Percentiles rank a stretch among this genome's conserved stretches.
phyloP scores from a whole-genome alignment of 2,797 vertebrate species.

The Acanthurus leucopareius region DNA sequence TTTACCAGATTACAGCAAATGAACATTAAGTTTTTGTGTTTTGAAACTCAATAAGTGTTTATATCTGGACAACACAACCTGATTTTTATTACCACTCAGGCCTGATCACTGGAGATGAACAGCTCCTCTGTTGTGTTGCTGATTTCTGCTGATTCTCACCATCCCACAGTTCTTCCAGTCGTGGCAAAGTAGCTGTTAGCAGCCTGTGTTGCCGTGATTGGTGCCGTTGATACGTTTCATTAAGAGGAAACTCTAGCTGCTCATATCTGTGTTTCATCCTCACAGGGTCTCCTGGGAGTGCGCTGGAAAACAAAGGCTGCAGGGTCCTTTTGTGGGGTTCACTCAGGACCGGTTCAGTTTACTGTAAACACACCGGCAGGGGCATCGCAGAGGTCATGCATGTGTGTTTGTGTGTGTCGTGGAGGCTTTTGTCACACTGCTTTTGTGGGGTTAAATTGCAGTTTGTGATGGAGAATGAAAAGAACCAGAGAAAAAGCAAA shows the following conservation, averaged over 20 bases:
- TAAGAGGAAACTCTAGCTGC: conserved; percentile 80
- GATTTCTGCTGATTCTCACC: conserved; percentile 17
- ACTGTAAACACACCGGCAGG: conserved; percentile 79
- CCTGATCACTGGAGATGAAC: conserved; percentile 19
- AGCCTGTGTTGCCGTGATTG: conserved; percentile 72
- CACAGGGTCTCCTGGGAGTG: conserved; percentile 70
- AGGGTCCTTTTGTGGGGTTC: conserved; percentile 70
- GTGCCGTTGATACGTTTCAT: conserved; percentile 80
- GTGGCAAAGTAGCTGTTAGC: conserved; percentile 51
- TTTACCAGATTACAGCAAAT: neutral
- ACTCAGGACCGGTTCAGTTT: conserved; percentile 71
- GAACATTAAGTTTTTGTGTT: neutral
- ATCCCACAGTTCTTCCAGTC: conserved; percentile 52
- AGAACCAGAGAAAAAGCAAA: neutral
- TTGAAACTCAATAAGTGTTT: neutral
- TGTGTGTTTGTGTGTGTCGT: conserved; percentile 63
- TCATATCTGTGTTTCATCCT: conserved; percentile 71
- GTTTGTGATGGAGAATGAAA: conserved; percentile 28
- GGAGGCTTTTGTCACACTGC: conserved; percentile 57
- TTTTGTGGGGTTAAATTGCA: conserved; percentile 56
- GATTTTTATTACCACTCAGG: neutral
- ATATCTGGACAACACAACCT: conserved; percentile 4
- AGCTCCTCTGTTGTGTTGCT: conserved; percentile 1
- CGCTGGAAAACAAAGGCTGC: conserved; percentile 69
- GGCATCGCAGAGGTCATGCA: conserved; percentile 71